phyloP scores from a whole-genome alignment of 2,797 vertebrate genomes.

The Anniella stebbinsi region DNA sequence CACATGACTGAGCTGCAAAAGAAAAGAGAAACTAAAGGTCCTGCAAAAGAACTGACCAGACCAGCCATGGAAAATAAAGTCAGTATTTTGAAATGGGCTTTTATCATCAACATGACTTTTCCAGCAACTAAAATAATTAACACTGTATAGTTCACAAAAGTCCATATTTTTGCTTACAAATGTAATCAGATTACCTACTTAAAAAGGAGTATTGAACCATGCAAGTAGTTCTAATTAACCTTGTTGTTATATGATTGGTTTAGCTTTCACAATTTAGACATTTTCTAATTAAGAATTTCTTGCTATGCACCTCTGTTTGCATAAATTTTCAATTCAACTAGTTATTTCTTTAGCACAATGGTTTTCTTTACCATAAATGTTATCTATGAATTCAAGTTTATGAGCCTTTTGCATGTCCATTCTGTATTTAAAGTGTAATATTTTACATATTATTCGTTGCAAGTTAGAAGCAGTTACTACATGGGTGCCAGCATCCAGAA shows the following conservation, averaged over 20 bases:
- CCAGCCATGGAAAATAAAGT: conserved; percentile 19
- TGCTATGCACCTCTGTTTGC: conserved; percentile 35
- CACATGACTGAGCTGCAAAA: not conserved
- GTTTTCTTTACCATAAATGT: conserved; percentile 8
- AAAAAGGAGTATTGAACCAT: conserved; percentile 69
- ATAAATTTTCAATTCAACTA: conserved; percentile 47
- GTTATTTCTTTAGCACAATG: not conserved
- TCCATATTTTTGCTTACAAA: conserved; percentile 66
- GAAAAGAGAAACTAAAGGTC: not conserved
- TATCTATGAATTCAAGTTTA: not conserved
- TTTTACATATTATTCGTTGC: not conserved
- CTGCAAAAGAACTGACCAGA: not conserved
- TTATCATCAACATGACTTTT: conserved; percentile 67
- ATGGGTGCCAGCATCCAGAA: not conserved
- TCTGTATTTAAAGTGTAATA: not conserved
- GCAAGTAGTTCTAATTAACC: conserved; percentile 73
- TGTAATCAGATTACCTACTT: conserved; percentile 74
- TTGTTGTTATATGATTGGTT: conserved; percentile 59
- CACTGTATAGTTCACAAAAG: conserved; percentile 66
- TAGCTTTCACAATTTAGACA: conserved; percentile 56
- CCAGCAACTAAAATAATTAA: conserved; percentile 71
- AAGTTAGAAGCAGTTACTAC: not conserved
- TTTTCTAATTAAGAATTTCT: conserved; percentile 67
- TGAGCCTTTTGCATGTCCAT: not conserved
- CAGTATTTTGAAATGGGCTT: conserved; percentile 67